Evolutionary conservation across 2,888 invertebrate genomes (phyloP), one percentile per base, ranked within the genome.

Genomic region (Drosophila borborema): DNA sequence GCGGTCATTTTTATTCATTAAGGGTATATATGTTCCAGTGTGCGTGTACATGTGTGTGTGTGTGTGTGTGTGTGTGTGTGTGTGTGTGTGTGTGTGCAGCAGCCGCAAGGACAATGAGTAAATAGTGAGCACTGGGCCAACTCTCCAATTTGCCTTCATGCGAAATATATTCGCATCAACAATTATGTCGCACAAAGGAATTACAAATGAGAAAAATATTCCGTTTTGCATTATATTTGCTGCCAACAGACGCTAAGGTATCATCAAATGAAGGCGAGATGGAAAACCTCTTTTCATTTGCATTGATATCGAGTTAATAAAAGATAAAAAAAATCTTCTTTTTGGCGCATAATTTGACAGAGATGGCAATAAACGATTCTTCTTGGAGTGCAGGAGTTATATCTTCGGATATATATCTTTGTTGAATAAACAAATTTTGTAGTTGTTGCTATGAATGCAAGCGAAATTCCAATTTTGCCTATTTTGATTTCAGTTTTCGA

Each of bases 1-100:
- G 78, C 81, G 78, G 78, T 78, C 81, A 78, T 78, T 78, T 78
- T 78, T 78, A 78, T 78, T 78, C 78, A 78, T 78, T 78, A 76
- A 60, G 28, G n/a, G 38, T 4, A 28, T 18, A 40, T 40, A 16
- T n/a, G n/a, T 3, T 14, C 23, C 10, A 12, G 40, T 16, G n/a
- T 28, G 38, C 4, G 28, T n/a, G 16, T 14, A 20, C 16, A n/a
- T n/a, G n/a, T n/a, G n/a, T n/a, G n/a, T n/a, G n/a, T n/a, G n/a
- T n/a, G n/a, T n/a, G n/a, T n/a, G n/a, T n/a, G 10, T 20, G 34
- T 34, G 31, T 36, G 38, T 3, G 23, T n/a, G 10, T 23, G 58
- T 36, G 16, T 18, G 59, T 23, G 58, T 7, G 45, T 12, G 23
- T 23, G 36, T 36, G 58, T 38, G 23, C n/a, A n/a, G 61, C 18